Evolutionary conservation across 2,113 vertebrate species (phyloP).

Genomic region (Tragulus kanchil): DNA sequence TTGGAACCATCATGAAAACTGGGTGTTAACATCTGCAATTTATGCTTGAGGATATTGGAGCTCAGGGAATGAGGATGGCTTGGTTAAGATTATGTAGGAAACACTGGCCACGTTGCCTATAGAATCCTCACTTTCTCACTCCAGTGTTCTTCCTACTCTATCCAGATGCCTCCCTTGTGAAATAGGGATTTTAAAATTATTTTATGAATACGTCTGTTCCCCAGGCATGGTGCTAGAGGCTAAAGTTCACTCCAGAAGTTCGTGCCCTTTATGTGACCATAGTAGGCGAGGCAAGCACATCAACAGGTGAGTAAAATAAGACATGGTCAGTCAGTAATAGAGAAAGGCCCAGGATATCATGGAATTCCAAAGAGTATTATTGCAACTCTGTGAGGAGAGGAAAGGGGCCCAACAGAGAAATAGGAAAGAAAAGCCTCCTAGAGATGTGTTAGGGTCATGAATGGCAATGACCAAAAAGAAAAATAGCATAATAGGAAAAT

Average conservation of each 20-base stretch:
- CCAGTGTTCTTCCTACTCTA: neutral
- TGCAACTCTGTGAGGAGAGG: neutral
- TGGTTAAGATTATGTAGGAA: neutral
- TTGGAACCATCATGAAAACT: neutral
- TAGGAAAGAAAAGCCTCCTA: neutral
- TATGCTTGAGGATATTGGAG: constrained; percentile 1
- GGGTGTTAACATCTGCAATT: neutral
- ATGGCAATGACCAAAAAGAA: neutral
- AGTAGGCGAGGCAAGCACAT: neutral
- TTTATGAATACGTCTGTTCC: neutral
- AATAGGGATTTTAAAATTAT: constrained; percentile 4
- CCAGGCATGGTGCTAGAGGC: neutral
- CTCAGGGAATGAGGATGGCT: neutral
- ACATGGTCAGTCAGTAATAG: neutral
- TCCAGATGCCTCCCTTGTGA: neutral
- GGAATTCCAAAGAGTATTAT: neutral
- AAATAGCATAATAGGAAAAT: neutral
- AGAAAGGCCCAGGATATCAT: neutral
- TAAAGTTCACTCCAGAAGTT: neutral
- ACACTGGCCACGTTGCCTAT: neutral
- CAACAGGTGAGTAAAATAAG: constrained; percentile 1
- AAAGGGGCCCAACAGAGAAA: neutral
- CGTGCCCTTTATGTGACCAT: neutral
- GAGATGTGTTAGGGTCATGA: neutral
- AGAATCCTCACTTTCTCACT: neutral